A percentile compares a stretch with the other conserved stretches of the same genome.
phyloP scores from a whole-genome alignment of 2,888 invertebrate species.

The Ormyrus nitidulus region DNA sequence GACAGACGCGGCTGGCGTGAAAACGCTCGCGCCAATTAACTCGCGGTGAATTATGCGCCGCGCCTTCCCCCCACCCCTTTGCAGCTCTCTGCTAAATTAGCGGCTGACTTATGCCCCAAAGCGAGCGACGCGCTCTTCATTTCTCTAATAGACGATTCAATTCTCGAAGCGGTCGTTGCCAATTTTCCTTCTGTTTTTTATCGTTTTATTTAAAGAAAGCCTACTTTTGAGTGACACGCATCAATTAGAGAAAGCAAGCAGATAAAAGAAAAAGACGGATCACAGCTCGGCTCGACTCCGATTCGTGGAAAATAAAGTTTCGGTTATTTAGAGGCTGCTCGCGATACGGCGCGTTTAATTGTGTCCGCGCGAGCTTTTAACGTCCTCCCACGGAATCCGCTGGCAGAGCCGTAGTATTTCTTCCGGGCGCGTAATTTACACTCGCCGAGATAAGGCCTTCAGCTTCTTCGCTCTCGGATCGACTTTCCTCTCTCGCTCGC shows the following conservation, averaged over 20 bases:
- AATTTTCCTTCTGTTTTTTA: too few relatives aligned
- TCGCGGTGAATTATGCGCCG: slow-evolving; percentile 73
- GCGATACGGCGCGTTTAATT: slow-evolving; percentile 2
- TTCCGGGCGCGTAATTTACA: slow-evolving; percentile 41
- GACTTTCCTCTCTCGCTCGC: slow-evolving; percentile 22
- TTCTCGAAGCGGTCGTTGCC: too few relatives aligned
- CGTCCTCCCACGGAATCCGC: slow-evolving; percentile 16
- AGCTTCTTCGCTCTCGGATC: slow-evolving; percentile 29
- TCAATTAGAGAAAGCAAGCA: background rate
- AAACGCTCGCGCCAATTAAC: slow-evolving; percentile 74
- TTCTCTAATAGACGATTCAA: too few relatives aligned
- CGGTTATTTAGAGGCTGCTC: too few relatives aligned
- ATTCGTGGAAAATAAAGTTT: too few relatives aligned
- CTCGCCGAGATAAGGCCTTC: slow-evolving; percentile 32
- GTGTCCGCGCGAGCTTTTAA: background rate
- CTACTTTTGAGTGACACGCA: too few relatives aligned
- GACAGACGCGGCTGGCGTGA: slow-evolving; percentile 73
- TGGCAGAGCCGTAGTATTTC: slow-evolving; percentile 1
- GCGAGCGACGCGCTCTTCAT: too few relatives aligned
- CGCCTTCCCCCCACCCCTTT: slow-evolving; percentile 49
- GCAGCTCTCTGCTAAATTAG: slow-evolving; percentile 70
- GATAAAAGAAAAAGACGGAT: background rate
- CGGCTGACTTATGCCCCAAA: slow-evolving; percentile 71
- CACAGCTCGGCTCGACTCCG: too few relatives aligned
- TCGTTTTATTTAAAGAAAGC: too few relatives aligned